Percentiles rank a stretch among this genome's conserved stretches.
phyloP scores from a whole-genome alignment of 2,888 invertebrate species.

The Rutpela maculata region DNA sequence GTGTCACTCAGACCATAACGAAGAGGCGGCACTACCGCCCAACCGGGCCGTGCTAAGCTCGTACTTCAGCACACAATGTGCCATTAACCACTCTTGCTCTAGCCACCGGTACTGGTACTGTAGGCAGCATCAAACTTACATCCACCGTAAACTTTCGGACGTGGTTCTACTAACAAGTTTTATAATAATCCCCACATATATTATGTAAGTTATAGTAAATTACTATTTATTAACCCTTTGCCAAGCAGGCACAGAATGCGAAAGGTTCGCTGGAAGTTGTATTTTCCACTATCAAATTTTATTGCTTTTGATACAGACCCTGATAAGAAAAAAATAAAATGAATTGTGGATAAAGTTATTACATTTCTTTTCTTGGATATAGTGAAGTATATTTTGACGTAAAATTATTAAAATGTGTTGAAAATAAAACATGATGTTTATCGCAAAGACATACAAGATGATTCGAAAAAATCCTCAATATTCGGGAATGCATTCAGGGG shows the following conservation, averaged over 20 bases:
- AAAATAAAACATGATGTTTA: no score
- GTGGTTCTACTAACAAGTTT: slow-evolving; percentile 37
- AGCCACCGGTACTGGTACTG: slow-evolving; percentile 29
- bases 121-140: slow-evolving; percentile 13
- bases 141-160: slow-evolving; percentile 31
- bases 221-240: slow-evolving; percentile 9
- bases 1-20: slow-evolving; percentile 73
- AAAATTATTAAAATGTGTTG: no score
- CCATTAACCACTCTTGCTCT: slow-evolving; percentile 67
- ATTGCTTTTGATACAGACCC: neutral
- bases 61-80: slow-evolving; percentile 79
- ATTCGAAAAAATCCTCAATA: no score
- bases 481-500: no score
- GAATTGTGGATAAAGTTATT: no score
- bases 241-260: neutral
- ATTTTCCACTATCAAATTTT: neutral
- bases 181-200: slow-evolving; percentile 16
- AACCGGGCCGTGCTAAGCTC: slow-evolving; percentile 65
- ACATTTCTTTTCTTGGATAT: no score
- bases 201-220: slow-evolving; percentile 15
- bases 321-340: neutral
- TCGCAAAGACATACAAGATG: no score
- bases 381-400: no score
- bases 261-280: neutral
- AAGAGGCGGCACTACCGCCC: slow-evolving; percentile 71